phyloP scores from a whole-genome alignment of 2,888 invertebrate species.

The Ellobium chinense region DNA sequence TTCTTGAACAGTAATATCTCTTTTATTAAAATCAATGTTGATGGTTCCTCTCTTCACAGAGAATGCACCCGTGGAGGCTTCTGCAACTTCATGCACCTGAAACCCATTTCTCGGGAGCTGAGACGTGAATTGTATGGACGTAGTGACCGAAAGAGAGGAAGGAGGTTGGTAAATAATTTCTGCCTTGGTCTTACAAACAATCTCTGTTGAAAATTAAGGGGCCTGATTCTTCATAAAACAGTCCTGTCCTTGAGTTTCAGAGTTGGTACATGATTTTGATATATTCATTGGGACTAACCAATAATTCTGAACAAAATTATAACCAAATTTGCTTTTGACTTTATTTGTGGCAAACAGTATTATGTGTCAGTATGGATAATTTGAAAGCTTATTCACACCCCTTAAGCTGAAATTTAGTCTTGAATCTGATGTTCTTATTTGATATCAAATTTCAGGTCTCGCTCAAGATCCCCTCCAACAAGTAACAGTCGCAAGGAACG shows the following conservation, averaged over 20 bases:
- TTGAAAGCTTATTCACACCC: background rate
- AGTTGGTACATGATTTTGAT: too few species aligned
- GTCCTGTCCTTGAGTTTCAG: too few species aligned
- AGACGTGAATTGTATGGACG: constrained; percentile 85
- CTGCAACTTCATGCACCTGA: constrained; percentile 99
- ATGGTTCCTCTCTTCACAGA: constrained; percentile 77
- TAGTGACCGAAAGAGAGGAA: background rate
- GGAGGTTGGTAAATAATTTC: background rate
- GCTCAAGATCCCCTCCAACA: constrained; percentile 37
- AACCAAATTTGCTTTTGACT: too few species aligned
- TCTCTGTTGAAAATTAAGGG: too few species aligned
- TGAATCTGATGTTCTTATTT: background rate
- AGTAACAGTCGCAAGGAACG: constrained; percentile 10
- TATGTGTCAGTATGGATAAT: background rate
- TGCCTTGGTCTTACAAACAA: background rate
- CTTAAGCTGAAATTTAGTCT: background rate
- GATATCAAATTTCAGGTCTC: constrained; percentile 8
- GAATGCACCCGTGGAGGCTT: constrained; percentile 99
- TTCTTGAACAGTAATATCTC: too few species aligned
- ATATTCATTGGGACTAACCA: too few species aligned
- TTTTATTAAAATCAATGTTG: background rate
- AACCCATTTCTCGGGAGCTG: constrained; percentile 97
- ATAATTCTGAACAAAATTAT: too few species aligned
- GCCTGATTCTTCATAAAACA: too few species aligned
- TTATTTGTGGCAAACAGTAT: too few species aligned